A percentile compares a stretch with the other conserved stretches of the same genome.
Evolutionary conservation across 2,797 vertebrate genomes (phyloP).

Genomic region (Myoxocephalus aenaeus): DNA sequence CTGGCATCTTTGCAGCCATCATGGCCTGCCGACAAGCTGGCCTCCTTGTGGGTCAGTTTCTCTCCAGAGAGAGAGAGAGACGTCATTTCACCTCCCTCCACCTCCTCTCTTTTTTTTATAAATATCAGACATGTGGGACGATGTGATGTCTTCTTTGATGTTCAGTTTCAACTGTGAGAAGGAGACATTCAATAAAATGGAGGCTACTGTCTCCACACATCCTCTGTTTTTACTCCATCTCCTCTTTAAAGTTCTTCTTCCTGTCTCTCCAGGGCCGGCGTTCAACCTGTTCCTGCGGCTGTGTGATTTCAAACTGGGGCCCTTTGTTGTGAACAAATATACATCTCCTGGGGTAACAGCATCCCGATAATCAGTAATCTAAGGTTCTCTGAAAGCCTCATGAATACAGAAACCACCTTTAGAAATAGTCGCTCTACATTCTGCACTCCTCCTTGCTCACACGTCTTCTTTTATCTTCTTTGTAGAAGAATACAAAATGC

Average conservation of each 20-base stretch:
- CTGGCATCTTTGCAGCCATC: constrained; percentile 86
- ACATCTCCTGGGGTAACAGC: constrained; percentile 84
- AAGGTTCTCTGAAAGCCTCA: constrained; percentile 50
- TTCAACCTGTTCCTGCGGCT: constrained; percentile 90
- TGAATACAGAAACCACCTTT: constrained; percentile 59
- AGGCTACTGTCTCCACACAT: constrained; percentile 48
- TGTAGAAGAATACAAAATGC: constrained; percentile 57
- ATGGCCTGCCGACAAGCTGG: constrained; percentile 90
- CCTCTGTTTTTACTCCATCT: constrained; percentile 48
- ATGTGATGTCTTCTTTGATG: constrained; percentile 49
- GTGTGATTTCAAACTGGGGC: constrained; percentile 88
- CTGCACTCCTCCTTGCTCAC: constrained; percentile 27
- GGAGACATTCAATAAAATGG: constrained; percentile 43
- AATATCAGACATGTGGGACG: constrained; percentile 21
- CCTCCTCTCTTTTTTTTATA: constrained; percentile 27
- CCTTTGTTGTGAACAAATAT: constrained; percentile 89
- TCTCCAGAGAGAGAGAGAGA: background rate
- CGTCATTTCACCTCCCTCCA: constrained; percentile 32
- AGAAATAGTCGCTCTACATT: constrained; percentile 54
- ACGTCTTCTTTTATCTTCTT: constrained; percentile 28
- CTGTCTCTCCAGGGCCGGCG: constrained; percentile 81
- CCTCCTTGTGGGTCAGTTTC: constrained; percentile 87
- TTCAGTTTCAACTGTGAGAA: constrained; percentile 41
- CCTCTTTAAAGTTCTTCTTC: constrained; percentile 58
- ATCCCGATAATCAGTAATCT: constrained; percentile 70